Base-by-base conservation (phyloP, 2,797 vertebrate species). In the Nyctalus aviator region DNA sequence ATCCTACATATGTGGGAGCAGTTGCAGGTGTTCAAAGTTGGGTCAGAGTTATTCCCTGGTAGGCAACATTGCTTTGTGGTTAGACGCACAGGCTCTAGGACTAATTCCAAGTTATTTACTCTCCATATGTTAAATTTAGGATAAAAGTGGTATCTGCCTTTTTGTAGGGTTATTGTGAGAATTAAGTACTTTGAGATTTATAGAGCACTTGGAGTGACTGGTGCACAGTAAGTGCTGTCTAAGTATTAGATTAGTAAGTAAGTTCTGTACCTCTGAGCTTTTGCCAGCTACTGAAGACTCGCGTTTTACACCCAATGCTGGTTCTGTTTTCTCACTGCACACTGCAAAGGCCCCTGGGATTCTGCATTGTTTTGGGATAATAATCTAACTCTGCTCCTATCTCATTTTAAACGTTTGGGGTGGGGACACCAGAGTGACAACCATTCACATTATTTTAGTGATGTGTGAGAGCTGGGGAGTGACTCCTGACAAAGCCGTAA, bases 181-280 rank as follows among this genome's bases (percentile, higher is more conserved):
- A 88, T 85, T 17, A 78, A 55, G n/a, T 35, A 50, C 25, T 32
- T 75, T 66, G 79, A 82, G 62, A 46, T 71, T 81, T 84, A 92
- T 64, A 81, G 59, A 76, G 14, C 25, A 35, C 6, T 41, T 30
- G 20, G 53, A 78, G n/a, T 21, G 10, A 0, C 7, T 75, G 44
- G 9, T n/a, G 30, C 37, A 44, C 46, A 79, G 8, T 57, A 72
- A 48, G 7, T 35, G 12, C 21, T 44, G 3, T 84, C 3, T 32
- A 44, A 62, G 5, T 84, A 23, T 81, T 76, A 21, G 37, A 50
- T 62, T 46, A 41, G 55, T 76, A 73, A 32, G 8, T 25, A n/a
- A 30, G 4, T 66, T 72, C 41, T 50, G 41, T 1, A 18, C 5
- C 15, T 66, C 37, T 21, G 41, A 30, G 13, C 23, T 66, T 85